Conservation (phyloP, 2,888 invertebrate species). For the Podabrus alpinus region DNA sequence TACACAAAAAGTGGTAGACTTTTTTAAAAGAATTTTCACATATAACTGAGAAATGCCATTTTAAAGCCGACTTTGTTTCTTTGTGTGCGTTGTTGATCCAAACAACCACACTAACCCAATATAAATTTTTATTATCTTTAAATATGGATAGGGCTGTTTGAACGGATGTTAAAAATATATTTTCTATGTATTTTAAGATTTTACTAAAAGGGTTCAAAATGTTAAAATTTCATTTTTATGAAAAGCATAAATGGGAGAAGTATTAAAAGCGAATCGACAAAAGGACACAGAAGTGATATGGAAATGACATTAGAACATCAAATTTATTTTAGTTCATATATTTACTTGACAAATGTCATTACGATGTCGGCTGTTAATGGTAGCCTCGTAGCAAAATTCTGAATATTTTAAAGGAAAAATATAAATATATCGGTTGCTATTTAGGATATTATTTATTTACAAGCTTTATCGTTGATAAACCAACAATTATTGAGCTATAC, state of each 20-base stretch:
- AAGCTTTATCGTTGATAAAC: too few species aligned
- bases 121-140: conserved; percentile 23
- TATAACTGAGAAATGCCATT: conserved; percentile 30
- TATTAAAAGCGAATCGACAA: not conserved
- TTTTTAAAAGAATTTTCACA: conserved; percentile 25
- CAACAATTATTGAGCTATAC: not conserved
- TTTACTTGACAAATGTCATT: not conserved
- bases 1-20: not conserved
- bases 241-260: not conserved
- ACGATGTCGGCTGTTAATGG: not conserved
- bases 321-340: not conserved
- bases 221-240: not conserved
- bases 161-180: conserved; percentile 8
- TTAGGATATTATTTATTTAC: not conserved
- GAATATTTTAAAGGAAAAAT: not conserved
- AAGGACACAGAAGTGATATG: not conserved
- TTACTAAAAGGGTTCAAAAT: not conserved
- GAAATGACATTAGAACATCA: not conserved
- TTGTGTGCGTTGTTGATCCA: conserved; percentile 5
- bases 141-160: conserved; percentile 12
- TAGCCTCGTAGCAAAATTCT: not conserved
- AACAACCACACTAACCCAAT: conserved; percentile 21
- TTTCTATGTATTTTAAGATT: not conserved
- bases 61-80: conserved; percentile 16
- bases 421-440: not conserved